Evolutionary conservation across 2,888 invertebrate genomes (phyloP).

Genomic region (Caenorhabditis japonica): DNA sequence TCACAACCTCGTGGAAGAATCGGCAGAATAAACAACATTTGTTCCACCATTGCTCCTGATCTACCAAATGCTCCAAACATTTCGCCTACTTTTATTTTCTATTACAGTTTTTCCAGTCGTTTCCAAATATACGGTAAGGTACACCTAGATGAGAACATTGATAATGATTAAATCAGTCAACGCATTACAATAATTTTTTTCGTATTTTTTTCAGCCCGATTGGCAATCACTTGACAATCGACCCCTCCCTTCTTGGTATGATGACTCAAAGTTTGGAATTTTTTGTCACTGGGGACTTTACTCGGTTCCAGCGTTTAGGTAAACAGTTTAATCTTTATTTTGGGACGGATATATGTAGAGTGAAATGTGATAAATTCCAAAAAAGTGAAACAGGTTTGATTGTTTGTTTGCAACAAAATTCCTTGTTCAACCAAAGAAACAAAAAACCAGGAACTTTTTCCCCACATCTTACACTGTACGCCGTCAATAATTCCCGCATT

Average conservation of each 20-base stretch:
- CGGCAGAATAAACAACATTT: slow-evolving; percentile 19
- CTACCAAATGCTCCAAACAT: slow-evolving; percentile 6
- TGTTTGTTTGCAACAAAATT: too few relatives aligned
- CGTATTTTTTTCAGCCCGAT: slow-evolving; percentile 64
- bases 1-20: not conserved
- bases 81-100: slow-evolving; percentile 15
- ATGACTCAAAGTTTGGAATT: slow-evolving; percentile 79
- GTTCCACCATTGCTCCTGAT: not conserved
- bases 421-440: too few relatives aligned
- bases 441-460: slow-evolving; percentile 28
- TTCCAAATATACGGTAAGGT: slow-evolving; percentile 52
- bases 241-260: slow-evolving; percentile 78
- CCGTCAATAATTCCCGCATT: too few relatives aligned
- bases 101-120: not conserved
- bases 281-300: slow-evolving; percentile 79
- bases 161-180: not conserved
- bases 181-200: not conserved
- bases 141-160: slow-evolving; percentile 1
- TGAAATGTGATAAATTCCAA: not conserved
- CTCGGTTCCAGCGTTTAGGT: slow-evolving; percentile 65
- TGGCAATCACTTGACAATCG: slow-evolving; percentile 79
- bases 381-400: slow-evolving; percentile 23
- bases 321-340: not conserved
- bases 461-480: slow-evolving; percentile 1
- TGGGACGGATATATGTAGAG: slow-evolving; percentile 17